Evolutionary conservation across 2,797 vertebrate species (phyloP), one percentile per base, ranked within the genome.

Genomic region (Gymnopithys bicolor): DNA sequence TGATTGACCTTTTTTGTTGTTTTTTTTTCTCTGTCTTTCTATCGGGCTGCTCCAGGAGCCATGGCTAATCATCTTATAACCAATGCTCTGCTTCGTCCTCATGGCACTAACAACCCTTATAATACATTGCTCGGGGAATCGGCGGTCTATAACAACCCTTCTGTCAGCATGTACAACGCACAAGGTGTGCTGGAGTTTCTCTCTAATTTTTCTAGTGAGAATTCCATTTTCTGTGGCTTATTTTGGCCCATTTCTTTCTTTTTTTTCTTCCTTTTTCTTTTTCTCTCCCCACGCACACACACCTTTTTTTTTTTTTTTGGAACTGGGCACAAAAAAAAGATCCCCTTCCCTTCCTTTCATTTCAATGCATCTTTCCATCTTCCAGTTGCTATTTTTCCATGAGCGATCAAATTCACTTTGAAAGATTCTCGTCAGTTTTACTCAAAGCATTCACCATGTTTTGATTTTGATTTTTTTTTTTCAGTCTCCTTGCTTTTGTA

Each of bases 71-170:
- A 99, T 99, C 99, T 99, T 98, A 99, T 99, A 98, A 99, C 99
- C 99, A 99, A 99, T 98, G 99, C 99, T 98, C 99, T 99, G 97
- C 99, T 99, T 98, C 99, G 99, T 98, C 99, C 99, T 98, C 99
- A 99, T 99, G 99, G 99, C 98, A 99, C 99, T 99, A 99, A 99
- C 99, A 99, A 99, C 99, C 99, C 99, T 98, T 99, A 99, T 99
- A 99, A 99, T 98, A 99, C 99, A 98, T 99, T 99, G 99, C 99
- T 99, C 98, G 99, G 99, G 98, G 99, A 99, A 98, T 99, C 99
- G 97, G 99, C 99, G 95, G 98, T 99, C 98, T 99, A 99, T 99
- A 99, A 99, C 99, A 99, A 99, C 99, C 99, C 99, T 97, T 98
- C 99, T 97, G 98, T 99, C 98, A 99, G 99, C 99, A 99, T 99